Conservation (phyloP, 2,113 vertebrate species). For the Piaya cayana region DNA sequence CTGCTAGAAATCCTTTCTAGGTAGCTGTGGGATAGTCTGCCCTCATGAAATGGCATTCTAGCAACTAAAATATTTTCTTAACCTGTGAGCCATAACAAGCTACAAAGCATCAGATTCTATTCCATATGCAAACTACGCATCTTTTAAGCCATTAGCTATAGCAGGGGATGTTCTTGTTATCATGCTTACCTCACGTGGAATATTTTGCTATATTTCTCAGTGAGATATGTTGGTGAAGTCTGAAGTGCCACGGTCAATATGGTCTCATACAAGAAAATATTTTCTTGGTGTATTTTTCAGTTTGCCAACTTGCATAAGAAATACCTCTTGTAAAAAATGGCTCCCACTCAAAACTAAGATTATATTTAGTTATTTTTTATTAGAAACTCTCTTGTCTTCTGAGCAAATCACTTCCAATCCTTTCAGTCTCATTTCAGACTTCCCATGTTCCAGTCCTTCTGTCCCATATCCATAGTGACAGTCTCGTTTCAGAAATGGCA, state of each 20-base stretch:
- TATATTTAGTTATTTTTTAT: not conserved
- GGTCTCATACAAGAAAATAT: not conserved
- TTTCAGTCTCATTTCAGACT: not conserved
- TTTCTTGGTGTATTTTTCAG: not conserved
- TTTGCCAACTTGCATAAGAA: not conserved
- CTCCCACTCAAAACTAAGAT: not conserved
- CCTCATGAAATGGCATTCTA: not conserved
- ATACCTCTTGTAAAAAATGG: not conserved
- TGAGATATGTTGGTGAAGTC: not conserved
- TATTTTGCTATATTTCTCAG: not conserved
- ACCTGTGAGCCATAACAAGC: not conserved
- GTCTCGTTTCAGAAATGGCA: not conserved
- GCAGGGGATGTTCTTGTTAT: not conserved
- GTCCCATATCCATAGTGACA: not conserved
- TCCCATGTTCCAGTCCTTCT: not conserved
- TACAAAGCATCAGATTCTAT: not conserved
- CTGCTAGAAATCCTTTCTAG: not conserved
- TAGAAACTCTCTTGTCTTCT: not conserved
- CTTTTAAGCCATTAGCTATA: not conserved
- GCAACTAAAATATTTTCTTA: not conserved
- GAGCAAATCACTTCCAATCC: not conserved
- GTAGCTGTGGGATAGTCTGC: not conserved
- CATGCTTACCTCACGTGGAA: not conserved
- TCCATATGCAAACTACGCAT: not conserved
- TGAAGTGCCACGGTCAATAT: not conserved